A percentile compares a stretch with the other conserved stretches of the same genome.
Conservation (phyloP, 2,113 vertebrate species). For the Chaetorhynchus papuensis region DNA sequence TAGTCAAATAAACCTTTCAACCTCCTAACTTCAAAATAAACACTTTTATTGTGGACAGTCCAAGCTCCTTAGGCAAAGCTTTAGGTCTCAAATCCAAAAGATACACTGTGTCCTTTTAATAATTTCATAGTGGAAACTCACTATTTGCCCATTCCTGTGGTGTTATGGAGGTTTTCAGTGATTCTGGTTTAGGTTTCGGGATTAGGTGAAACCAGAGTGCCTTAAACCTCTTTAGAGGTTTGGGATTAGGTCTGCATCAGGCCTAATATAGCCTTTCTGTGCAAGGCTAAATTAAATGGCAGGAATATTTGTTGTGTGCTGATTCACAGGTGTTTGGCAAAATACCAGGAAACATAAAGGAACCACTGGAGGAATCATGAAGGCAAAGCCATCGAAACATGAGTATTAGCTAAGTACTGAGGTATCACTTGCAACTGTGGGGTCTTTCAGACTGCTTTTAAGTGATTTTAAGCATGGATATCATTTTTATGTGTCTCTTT, state of each 20-base stretch:
- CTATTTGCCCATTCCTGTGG: conserved; percentile 84
- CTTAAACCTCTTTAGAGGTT: conserved; percentile 88
- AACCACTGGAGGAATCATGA: conserved; percentile 52
- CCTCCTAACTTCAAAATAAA: conserved; percentile 59
- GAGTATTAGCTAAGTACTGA: conserved; percentile 60
- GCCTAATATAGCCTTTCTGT: conserved; percentile 73
- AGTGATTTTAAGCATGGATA: conserved; percentile 67
- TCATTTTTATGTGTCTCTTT: conserved; percentile 62
- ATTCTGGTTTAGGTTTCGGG: conserved; percentile 86
- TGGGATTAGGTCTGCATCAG: conserved; percentile 83
- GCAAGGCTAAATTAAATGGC: conserved; percentile 78
- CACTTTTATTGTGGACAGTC: conserved; percentile 48
- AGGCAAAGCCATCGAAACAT: conserved; percentile 65
- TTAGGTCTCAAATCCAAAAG: conserved; percentile 80
- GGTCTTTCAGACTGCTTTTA: conserved; percentile 60
- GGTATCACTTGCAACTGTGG: conserved; percentile 66
- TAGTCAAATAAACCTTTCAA: conserved; percentile 55
- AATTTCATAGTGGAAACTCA: conserved; percentile 75
- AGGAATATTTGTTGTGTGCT: conserved; percentile 71
- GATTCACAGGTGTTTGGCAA: conserved; percentile 79
- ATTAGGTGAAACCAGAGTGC: conserved; percentile 98
- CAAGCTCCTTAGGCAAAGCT: conserved; percentile 61
- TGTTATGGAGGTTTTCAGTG: conserved; percentile 80
- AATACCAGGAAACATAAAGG: conserved; percentile 62
- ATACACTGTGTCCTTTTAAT: conserved; percentile 83